Conservation (phyloP, 2,113 vertebrate genomes). For the Oenanthe melanoleuca region DNA sequence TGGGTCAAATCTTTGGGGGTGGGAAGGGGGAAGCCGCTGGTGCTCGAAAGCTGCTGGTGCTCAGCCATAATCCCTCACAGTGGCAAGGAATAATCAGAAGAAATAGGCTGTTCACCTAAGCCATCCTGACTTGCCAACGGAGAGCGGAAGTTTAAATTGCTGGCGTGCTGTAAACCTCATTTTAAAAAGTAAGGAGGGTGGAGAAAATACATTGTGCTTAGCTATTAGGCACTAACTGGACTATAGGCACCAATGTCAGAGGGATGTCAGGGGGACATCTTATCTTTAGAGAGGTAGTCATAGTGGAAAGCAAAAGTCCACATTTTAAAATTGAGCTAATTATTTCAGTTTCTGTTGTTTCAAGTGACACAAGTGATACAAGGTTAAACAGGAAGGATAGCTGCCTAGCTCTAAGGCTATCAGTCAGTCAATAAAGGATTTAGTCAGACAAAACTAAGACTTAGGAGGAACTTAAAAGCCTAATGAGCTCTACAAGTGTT, state of each 20-base stretch:
- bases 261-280: not conserved
- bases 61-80: not conserved
- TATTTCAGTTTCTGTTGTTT: conserved; percentile 17
- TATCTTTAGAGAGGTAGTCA: not conserved
- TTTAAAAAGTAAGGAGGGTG: not conserved
- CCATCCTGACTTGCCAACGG: not conserved
- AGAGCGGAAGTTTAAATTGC: not conserved
- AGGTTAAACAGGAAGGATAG: conserved; percentile 16
- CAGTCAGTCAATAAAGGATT: not conserved
- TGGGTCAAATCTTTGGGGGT: not conserved
- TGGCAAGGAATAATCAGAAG: not conserved
- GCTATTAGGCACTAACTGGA: not conserved
- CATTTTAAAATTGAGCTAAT: not conserved
- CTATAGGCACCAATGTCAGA: not conserved
- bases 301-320: not conserved
- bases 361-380: not conserved
- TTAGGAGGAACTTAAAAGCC: not conserved
- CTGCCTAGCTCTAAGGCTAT: not conserved
- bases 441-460: conserved; percentile 5
- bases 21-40: not conserved
- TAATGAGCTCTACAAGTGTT: not conserved
- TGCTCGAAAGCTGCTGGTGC: not conserved
- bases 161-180: not conserved
- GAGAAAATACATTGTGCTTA: not conserved
- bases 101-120: not conserved